Evolutionary conservation across 2,797 vertebrate genomes (phyloP), one percentile per base, ranked within the genome.

Genomic region (Pitangus sulphuratus): DNA sequence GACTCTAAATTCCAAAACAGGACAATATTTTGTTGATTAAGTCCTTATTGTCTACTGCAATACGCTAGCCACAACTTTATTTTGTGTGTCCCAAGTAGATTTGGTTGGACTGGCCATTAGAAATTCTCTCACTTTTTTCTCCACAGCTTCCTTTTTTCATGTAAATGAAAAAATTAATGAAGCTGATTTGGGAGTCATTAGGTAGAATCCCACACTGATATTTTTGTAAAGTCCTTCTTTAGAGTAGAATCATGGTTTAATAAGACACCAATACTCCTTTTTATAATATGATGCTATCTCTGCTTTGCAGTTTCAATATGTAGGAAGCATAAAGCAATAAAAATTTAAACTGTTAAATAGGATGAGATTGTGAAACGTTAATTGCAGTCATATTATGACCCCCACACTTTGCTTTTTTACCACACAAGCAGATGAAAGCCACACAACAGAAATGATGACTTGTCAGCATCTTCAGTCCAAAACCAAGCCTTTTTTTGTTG

Each of bases 361-460:
- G 40, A 92, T 76, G 30, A 24, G 50, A 88, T 80, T 6, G 4
- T 60, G 48, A 91, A 96, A 95, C 21, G 44, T 28, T 91, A 96
- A 85, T 20, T 92, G 57, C 37, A 93, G 76, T 60, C 69, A 39
- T 69, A 93, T 95, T 58, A 37, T 11, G 10, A 37, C 66, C 11
- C 44, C 42, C 39, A 35, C 8, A 26, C 3, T 85, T 84, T 42
- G 37, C 76, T 77, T 44, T 84, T 84, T 72, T 11, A 60, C 28
- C 53, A 79, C 57, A 89, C 68, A 84, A 93, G 69, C 11, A 91
- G 81, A 82, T 47, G 5, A 11, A 42, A 56, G 75, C 30, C 33
- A 95, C 19, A 61, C 31, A 87, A 90, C 4, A 89, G 35, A 92
- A 95, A 92, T 25, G 7, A 58, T 58, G 26, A 64, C 8, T 61